These are phyloP conservation scores for Neolamprologus hecqui DNA, from an alignment of 2,113 vertebrate species.

Conservation along the genomic window DNA sequence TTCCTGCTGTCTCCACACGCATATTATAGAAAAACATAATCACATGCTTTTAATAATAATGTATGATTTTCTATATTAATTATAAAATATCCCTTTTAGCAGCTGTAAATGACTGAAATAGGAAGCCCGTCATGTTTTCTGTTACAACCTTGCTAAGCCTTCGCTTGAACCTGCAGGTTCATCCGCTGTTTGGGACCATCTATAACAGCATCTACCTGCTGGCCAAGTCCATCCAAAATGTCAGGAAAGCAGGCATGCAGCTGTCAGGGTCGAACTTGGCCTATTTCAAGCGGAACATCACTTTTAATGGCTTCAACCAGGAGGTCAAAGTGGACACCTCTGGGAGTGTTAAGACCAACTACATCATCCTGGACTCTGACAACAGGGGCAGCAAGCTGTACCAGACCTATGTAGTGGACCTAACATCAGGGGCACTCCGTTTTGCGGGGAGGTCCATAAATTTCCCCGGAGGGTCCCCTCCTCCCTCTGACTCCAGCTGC, in stretches of 20 bases:
- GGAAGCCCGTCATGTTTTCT: background rate
- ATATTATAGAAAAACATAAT: background rate
- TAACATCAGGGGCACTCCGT: conserved; percentile 54
- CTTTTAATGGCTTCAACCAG: conserved; percentile 82
- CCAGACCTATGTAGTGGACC: conserved; percentile 74
- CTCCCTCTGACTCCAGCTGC: conserved; percentile 76
- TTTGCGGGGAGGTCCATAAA: conserved; percentile 69
- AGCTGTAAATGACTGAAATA: background rate
- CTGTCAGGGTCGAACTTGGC: conserved; percentile 71
- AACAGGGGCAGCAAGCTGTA: conserved; percentile 68
- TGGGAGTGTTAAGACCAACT: conserved; percentile 72
- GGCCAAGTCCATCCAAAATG: conserved; percentile 74
- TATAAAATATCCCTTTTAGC: background rate
- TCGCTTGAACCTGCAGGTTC: conserved; percentile 66
- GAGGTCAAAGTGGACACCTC: conserved; percentile 65
- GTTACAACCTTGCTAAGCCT: background rate
- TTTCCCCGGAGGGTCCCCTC: conserved; percentile 75
- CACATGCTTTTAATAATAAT: background rate
- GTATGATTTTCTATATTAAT: background rate
- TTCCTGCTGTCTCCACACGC: background rate
- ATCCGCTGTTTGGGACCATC: conserved; percentile 88
- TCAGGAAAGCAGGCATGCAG: conserved; percentile 53
- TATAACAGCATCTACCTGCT: conserved; percentile 84
- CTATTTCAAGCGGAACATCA: conserved; percentile 69
- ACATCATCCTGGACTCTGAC: conserved; percentile 81